phyloP scores from a whole-genome alignment of 2,113 vertebrate species.

The Cathartes aura region DNA sequence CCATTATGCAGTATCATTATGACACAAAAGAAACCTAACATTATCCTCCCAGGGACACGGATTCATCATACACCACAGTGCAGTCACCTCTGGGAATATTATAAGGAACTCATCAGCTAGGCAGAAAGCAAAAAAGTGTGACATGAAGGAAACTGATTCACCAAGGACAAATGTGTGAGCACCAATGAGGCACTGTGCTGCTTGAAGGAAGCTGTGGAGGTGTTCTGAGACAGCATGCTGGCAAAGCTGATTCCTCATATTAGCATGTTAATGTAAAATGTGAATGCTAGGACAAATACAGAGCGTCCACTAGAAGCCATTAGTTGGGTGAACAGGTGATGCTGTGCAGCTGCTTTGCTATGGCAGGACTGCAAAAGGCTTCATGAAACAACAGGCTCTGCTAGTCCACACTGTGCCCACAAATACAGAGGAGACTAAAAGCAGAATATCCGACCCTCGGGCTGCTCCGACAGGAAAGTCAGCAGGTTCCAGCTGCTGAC shows the following conservation, averaged over 20 bases:
- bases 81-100: not conserved
- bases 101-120: not conserved
- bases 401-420: not conserved
- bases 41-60: not conserved
- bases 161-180: not conserved
- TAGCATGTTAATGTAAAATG: not conserved
- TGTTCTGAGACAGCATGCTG: not conserved
- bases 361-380: not conserved
- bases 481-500: not conserved
- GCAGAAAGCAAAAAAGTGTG: not conserved
- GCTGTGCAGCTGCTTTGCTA: not conserved
- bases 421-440: not conserved
- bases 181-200: not conserved
- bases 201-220: not conserved
- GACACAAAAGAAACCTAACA: not conserved
- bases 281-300: not conserved
- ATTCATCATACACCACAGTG: not conserved
- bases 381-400: not conserved
- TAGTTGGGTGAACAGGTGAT: not conserved
- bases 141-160: slow-evolving; percentile 2
- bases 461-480: not conserved
- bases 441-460: not conserved
- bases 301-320: not conserved
- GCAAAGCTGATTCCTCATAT: not conserved
- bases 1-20: not conserved